Evolutionary conservation across 2,888 invertebrate genomes (phyloP).

Genomic region (Agriopis marginaria): DNA sequence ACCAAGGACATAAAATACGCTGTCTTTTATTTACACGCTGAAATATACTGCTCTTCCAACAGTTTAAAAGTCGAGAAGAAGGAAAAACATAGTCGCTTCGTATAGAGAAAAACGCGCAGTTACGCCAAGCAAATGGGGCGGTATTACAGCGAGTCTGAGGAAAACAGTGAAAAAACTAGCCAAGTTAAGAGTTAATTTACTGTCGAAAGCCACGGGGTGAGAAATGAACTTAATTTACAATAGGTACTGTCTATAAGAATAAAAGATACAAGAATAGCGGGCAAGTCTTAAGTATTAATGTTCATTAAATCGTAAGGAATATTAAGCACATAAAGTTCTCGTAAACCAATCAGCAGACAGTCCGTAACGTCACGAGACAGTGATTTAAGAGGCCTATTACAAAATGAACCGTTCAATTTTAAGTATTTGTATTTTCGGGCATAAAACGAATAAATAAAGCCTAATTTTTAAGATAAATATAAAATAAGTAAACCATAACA

Average conservation of each 20-base stretch:
- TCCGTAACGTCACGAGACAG: too few species aligned
- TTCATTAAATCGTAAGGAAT: too few species aligned
- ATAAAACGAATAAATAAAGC: too few species aligned
- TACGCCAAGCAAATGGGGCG: conserved; percentile 55
- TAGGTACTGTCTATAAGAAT: background rate
- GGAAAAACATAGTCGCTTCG: conserved; percentile 40
- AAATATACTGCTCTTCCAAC: conserved; percentile 37
- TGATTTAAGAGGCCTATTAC: too few species aligned
- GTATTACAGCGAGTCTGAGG: conserved; percentile 32
- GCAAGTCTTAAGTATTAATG: too few species aligned
- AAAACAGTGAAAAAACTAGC: conserved; percentile 46
- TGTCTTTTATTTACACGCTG: conserved; percentile 33
- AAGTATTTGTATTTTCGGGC: too few species aligned
- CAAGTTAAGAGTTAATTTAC: conserved; percentile 29
- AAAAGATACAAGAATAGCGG: too few species aligned
- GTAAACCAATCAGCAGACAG: too few species aligned
- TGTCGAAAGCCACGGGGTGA: conserved; percentile 15
- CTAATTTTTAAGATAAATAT: too few species aligned
- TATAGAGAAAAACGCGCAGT: conserved; percentile 52
- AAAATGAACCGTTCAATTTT: too few species aligned
- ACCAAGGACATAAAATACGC: conserved; percentile 26
- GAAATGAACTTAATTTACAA: conserved; percentile 23
- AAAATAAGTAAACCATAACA: too few species aligned
- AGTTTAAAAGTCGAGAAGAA: conserved; percentile 35
- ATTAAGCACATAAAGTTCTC: too few species aligned